Percentiles rank a stretch among this genome's conserved stretches.
These are phyloP conservation scores for Nymphalis io DNA, from an alignment of 1,140 invertebrate genomes.

Conservation along the genomic window DNA sequence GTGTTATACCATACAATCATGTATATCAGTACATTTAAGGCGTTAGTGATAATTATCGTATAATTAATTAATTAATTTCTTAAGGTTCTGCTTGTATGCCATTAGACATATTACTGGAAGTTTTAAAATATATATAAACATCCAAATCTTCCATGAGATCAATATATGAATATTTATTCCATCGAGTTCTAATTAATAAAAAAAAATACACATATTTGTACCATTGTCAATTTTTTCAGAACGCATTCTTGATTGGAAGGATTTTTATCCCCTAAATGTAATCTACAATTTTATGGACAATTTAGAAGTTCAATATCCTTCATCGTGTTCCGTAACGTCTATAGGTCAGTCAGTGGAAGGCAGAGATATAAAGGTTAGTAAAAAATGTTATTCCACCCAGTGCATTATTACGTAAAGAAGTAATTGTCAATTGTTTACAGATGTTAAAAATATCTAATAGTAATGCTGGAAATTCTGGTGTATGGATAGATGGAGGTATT, in stretches of 20 bases:
- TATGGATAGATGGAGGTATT: slow-evolving; percentile 83
- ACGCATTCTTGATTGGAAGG: slow-evolving; percentile 59
- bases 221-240: slow-evolving; percentile 48
- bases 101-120: no score
- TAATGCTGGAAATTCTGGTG: slow-evolving; percentile 73
- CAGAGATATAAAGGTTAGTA: slow-evolving; percentile 63
- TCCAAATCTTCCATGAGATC: no score
- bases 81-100: no score
- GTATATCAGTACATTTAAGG: no score
- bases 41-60: no score
- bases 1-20: not conserved
- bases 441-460: slow-evolving; percentile 76
- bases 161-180: no score
- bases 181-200: no score
- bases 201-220: not conserved
- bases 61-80: no score
- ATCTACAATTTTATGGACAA: slow-evolving; percentile 61
- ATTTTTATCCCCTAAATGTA: slow-evolving; percentile 60
- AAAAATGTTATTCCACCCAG: not conserved
- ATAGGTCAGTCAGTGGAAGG: slow-evolving; percentile 68
- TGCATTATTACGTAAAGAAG: not conserved
- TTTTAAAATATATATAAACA: no score
- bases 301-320: slow-evolving; percentile 60
- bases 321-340: slow-evolving; percentile 61
- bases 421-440: slow-evolving; percentile 52